Percentiles rank a stretch among this genome's conserved stretches.
Evolutionary conservation across 2,113 vertebrate species (phyloP).

Genomic region (Hydrochoerus hydrochaeris): DNA sequence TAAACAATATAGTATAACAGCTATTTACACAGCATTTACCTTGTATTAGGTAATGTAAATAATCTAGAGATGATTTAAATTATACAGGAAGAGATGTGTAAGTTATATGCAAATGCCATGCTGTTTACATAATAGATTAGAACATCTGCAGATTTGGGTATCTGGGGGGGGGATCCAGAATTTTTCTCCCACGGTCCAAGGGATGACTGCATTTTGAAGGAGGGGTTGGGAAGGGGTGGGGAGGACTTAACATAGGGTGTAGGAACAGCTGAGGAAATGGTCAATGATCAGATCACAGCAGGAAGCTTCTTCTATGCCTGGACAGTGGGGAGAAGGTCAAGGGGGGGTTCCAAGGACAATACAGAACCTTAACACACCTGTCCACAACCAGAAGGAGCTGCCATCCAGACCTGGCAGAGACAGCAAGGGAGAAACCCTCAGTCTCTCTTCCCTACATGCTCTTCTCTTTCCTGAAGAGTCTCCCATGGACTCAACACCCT

Average conservation of each 20-base stretch:
- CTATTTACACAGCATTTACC: background rate
- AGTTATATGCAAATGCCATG: background rate
- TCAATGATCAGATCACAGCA: background rate
- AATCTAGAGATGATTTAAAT: background rate
- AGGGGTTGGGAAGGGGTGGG: too few species aligned
- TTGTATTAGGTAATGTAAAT: background rate
- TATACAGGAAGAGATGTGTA: background rate
- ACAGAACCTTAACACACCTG: background rate
- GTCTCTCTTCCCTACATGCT: background rate
- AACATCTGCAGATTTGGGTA: background rate
- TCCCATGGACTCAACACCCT: background rate
- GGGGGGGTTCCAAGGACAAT: rapidly evolving
- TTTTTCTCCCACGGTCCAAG: too few species aligned
- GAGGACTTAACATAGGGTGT: background rate
- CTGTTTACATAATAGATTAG: background rate
- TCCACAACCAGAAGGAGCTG: rapidly evolving
- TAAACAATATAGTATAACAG: background rate
- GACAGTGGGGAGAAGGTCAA: background rate
- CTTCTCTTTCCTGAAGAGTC: background rate
- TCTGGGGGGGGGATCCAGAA: too few species aligned
- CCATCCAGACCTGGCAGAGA: rapidly evolving
- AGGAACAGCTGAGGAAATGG: too few species aligned
- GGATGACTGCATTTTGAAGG: background rate
- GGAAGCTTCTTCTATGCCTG: rapidly evolving
- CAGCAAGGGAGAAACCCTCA: rapidly evolving